Evolutionary conservation across 2,113 vertebrate genomes (phyloP), one percentile per base, ranked within the genome.

Genomic region (Ploceus nigricollis): DNA sequence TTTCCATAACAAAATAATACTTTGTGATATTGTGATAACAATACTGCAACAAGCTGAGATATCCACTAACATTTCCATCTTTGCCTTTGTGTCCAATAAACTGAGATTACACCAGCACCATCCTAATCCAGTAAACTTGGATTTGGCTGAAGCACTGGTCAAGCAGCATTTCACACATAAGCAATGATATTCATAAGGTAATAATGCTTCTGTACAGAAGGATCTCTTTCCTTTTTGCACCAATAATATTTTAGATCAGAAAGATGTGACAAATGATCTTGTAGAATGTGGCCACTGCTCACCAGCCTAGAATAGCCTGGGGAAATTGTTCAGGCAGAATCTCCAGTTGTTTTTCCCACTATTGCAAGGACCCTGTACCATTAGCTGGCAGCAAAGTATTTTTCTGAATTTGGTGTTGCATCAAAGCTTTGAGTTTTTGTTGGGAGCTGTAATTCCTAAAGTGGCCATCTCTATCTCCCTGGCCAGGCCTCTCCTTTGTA

Each of bases 1-100:
- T 96, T 96, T 96, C 82, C 85, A 91, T 92, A 81, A 90, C 71
- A 95, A 92, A 96, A 93, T 66, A 94, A 61, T 73, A 45, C 45
- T 82, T 80, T 60, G 40, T 78, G 82, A 27, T 83, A 39, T 70
- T 92, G 48, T 88, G 82, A 66, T 81, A 90, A 94, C 42, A 82
- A 58, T 56, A 48, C 42, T 81, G 71, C 47, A 95, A 88, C 79
- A 70, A 37, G 47, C 73, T 51, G 40, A 91, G 71, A 78, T 73
- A 92, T 24, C 48, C 68, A 73, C 75, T 30, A 19, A 21, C 0
- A 0, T 44, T 95, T 88, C 58, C 57, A 57, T 45, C 61, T 58
- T 78, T 88, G 75, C 60, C 25, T 96, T 70, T 53, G 35, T 80
- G 53, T 12, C 50, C 27, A 50, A 9, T 23, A 82, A 87, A 69